A percentile compares a stretch with the other conserved stretches of the same genome.
These are phyloP conservation scores for Anthoscopus minutus DNA, from an alignment of 2,113 vertebrate species.

Conservation along the genomic window DNA sequence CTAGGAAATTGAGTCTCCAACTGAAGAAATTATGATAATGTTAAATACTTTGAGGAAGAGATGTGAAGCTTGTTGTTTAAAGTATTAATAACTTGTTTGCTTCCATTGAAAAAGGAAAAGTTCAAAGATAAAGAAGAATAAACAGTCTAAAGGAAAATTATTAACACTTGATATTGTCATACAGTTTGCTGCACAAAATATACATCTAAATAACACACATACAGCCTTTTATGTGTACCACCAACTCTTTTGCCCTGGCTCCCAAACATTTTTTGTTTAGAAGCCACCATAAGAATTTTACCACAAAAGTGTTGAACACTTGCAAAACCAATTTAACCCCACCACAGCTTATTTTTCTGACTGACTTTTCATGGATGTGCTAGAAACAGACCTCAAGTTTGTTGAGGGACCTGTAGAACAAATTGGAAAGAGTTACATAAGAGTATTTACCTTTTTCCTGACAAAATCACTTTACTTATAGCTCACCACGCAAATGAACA, in stretches of 20 bases:
- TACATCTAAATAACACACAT: background rate
- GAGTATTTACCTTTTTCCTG: background rate
- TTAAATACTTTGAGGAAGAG: no score
- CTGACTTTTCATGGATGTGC: background rate
- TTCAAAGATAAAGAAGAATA: background rate
- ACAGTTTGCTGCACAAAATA: background rate
- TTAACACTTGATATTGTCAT: background rate
- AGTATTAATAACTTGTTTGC: no score
- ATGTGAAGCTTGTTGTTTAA: no score
- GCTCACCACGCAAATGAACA: background rate
- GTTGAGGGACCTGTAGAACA: background rate
- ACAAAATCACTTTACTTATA: background rate
- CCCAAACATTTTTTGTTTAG: background rate
- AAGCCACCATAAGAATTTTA: background rate
- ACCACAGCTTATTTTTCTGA: background rate
- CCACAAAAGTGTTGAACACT: rapidly evolving
- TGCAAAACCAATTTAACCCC: background rate
- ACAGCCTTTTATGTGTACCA: background rate
- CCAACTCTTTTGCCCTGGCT: background rate
- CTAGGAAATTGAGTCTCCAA: background rate
- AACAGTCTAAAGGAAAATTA: background rate
- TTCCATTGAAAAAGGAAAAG: no score
- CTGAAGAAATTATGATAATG: no score
- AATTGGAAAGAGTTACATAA: background rate
- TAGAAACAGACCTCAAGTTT: background rate